Conservation (phyloP, 2,113 vertebrate species). For the Leptodactylus fuscus region DNA sequence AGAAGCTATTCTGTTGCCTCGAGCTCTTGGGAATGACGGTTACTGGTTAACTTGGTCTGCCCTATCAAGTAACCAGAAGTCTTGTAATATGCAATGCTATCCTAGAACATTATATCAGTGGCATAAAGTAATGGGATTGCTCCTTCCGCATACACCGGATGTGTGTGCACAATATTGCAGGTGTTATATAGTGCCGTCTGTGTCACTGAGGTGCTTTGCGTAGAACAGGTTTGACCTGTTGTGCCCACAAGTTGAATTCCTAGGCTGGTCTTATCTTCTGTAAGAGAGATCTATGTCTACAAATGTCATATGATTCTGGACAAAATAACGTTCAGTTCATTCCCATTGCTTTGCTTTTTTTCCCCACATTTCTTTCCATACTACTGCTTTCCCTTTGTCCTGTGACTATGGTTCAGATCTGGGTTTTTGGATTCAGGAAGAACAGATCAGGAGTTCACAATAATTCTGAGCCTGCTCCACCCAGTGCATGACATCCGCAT, state of each 20-base stretch:
- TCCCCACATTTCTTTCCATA: neutral
- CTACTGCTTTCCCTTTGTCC: neutral
- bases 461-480: neutral
- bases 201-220: constrained; percentile 6
- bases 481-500: constrained; percentile 7
- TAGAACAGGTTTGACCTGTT: constrained; percentile 54
- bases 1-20: neutral
- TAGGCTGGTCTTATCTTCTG: neutral
- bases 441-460: neutral
- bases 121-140: no score
- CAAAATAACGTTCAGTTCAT: neutral
- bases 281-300: neutral
- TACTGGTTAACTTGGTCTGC: neutral
- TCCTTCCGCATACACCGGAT: no score
- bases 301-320: neutral
- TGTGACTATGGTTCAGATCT: neutral
- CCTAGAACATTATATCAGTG: neutral
- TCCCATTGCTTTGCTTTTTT: neutral
- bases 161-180: no score
- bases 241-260: neutral
- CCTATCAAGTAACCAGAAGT: neutral
- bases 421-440: neutral
- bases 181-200: no score
- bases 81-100: no score
- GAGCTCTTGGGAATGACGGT: neutral